Base-by-base conservation (phyloP, 2,113 vertebrate genomes). In the Empidonax traillii region DNA sequence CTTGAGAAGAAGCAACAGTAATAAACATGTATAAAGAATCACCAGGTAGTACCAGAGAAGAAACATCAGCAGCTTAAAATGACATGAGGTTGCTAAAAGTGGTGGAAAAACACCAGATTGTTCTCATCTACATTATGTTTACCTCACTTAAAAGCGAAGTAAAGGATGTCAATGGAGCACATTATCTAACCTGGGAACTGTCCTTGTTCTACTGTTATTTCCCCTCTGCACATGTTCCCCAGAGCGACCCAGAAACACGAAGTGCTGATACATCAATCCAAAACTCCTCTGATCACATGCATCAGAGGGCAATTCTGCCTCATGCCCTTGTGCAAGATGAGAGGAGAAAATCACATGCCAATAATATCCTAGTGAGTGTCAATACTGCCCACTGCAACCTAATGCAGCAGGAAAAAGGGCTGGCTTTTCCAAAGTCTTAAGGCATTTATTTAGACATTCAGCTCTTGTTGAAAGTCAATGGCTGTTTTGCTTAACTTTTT, bases 1-100 rank as follows among this genome's bases (percentile, higher is more conserved):
- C 91, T 95, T 96, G 83, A 96, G 92, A 94, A 95, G 68, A 67
- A 94, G 80, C 66, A 93, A 91, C 65, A 82, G 82, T 86, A 98
- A 97, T 95, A 96, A 94, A 93, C 44, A 71, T 14, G 9, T 62
- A 72, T 68, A 94, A 93, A 91, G 81, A 47, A 80, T 82, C 85
- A 81, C 62, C 52, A 74, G 83, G 74, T 44, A 91, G 52, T 82
- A 73, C 71, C 76, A 44, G 39, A 68, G 31, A 76, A 63, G 58
- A 90, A 86, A 82, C 25, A 77, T 56, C 44, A 90, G 47, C 71
- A 61, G 33, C 63, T 81, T 75, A 22, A 81, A 89, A 91, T 58
- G 81, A 81, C 68, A 87, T 80, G 52, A 85, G 41, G 52, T 72
- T 65, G 30, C 31, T 68, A 72, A 79, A 94, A 95, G 63, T 68